Evolutionary conservation across 2,113 vertebrate genomes (phyloP), one percentile per base, ranked within the genome.

Genomic region (Ptychochromis oligacanthus): DNA sequence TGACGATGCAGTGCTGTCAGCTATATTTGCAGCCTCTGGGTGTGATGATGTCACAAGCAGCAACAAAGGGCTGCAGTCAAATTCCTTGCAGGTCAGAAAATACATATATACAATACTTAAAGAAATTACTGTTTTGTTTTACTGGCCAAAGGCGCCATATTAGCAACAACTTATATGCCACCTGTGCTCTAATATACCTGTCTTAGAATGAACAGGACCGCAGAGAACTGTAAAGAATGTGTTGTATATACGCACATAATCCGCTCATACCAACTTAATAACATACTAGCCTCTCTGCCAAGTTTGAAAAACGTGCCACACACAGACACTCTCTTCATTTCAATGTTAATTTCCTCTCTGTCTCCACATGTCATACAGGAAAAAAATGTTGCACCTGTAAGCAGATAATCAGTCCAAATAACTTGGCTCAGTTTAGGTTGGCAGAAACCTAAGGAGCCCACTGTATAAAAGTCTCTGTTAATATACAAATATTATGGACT

Each of bases 321-420:
- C 79, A 87, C 80, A 79, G 61, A 59, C 70, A 40, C 58, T 18
- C 54, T 58, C 75, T 59, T 31, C 18, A 34, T 86, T 81, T 87
- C 70, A 62, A 22, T 79, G 74, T 60, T 88, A 57, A 91, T 93
- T 94, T 92, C 84, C 88, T 72, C 46, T 54, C 67, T 72, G 67
- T 84, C 74, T 67, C 65, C 55, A 49, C 46, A 58, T 72, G 55
- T 65, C 49, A 72, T 24, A 7, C 11, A 11, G 15, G 82, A 62
- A 60, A 83, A 56, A 81, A 84, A 57, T 79, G 55, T 67, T 76
- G 78, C 77, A 87, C 75, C 61, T 88, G 57, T 49, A 62, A 59
- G n/a, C 55, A 80, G 74, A 83, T 26, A 58, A 91, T 80, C 70
- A 62, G 59, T 34, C 60, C 38, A 74, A 82, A 80, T 75, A 56